Evolutionary conservation across 2,113 vertebrate species (phyloP).

Genomic region (Atherinomorus stipes): DNA sequence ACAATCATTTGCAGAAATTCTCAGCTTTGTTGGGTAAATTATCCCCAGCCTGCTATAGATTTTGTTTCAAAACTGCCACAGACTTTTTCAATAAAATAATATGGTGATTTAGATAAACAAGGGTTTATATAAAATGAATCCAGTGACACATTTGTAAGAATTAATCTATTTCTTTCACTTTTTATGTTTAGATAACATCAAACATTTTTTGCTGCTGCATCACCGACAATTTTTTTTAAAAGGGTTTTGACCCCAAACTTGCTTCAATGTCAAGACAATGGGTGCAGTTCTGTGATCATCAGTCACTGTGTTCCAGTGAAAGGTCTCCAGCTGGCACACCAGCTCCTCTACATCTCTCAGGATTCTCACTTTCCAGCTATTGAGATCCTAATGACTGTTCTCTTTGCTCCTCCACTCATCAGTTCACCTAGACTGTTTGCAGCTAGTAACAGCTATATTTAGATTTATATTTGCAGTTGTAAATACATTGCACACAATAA

Average conservation of each 20-base stretch:
- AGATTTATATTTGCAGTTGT: background rate
- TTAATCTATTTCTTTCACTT: background rate
- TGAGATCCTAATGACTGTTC: background rate
- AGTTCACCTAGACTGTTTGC: background rate
- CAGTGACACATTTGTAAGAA: background rate
- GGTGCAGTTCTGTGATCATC: background rate
- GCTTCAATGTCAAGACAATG: background rate
- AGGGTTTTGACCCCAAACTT: background rate
- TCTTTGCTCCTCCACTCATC: background rate
- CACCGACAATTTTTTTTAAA: background rate
- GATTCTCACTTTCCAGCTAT: background rate
- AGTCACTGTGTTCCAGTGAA: background rate
- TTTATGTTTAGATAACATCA: background rate
- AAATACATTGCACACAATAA: background rate
- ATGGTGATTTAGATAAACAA: too few relatives aligned
- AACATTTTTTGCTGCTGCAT: background rate
- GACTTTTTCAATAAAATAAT: background rate
- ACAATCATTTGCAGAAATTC: slow-evolving; percentile 10
- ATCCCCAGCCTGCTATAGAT: background rate
- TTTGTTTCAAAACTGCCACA: background rate
- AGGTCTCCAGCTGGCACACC: background rate
- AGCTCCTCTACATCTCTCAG: background rate
- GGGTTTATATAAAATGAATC: background rate
- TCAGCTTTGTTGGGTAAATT: background rate
- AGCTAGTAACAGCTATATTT: background rate